Base-by-base conservation (phyloP, 1,140 invertebrate species). In the Laupala kohalensis region DNA sequence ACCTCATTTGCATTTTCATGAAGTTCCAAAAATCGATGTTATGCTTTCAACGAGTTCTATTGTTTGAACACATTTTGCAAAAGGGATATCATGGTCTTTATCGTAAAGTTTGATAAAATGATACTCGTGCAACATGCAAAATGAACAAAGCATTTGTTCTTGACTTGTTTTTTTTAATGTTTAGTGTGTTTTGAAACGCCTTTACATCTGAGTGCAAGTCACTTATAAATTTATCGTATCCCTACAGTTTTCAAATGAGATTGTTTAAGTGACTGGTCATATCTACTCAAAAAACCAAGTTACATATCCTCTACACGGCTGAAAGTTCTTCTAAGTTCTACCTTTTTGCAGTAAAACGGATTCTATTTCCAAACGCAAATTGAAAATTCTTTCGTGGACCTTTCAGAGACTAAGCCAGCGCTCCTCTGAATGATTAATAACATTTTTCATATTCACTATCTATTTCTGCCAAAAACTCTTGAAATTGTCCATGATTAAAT, bases 401-500 rank as follows among this genome's bases (percentile, higher is more conserved):
- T 64, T 64, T 64, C n/a, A 6, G 64, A 5, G 64, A n/a, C 64
- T 64, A 64, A 64, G 6, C n/a, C 64, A 64, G 64, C 64, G 6
- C 30, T 6, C 30, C 30, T 37, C 6, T 6, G 30, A 37, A 37
- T 37, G 73, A 74, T 76, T 76, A 64, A 76, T 69, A 65, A 78
- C n/a, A n/a, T n/a, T n/a, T n/a, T n/a, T 70, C 73, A 76, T 77
- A 79, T 69, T 77, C 71, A 66, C 73, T 74, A 69, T 78, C 74
- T 30, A 79, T 72, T 73, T 78, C 76, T 70, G 73, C 73, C 28
- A 79, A 72, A 75, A 78, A 78, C 37, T 78, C 74, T 75, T 78
- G 74, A 73, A 80, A 80, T 70, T 78, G 75, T 26, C 76, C 74
- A 72, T n/a, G n/a, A n/a, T n/a, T n/a, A n/a, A n/a, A n/a, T n/a